Evolutionary conservation across 1,140 invertebrate genomes (phyloP).

Genomic region (Dysdera silvatica): DNA sequence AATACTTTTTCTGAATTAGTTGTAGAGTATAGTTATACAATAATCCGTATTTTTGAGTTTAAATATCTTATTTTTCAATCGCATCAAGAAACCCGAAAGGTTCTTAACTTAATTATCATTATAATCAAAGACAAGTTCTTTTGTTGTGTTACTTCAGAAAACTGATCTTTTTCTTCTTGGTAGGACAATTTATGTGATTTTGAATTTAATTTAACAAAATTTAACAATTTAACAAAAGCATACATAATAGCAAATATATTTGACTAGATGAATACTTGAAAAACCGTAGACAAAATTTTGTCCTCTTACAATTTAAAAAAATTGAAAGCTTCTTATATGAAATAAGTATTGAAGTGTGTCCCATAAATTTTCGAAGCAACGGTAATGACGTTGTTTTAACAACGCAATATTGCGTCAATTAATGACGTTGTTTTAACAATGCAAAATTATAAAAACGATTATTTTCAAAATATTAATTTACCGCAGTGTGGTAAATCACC

Average conservation of each 20-base stretch:
- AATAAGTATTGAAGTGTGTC: no score
- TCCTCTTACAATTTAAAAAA: no score
- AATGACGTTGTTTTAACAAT: neutral
- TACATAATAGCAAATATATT: neutral
- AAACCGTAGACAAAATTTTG: neutral
- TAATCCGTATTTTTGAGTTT: no score
- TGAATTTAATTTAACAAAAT: neutral
- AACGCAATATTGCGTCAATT: no score
- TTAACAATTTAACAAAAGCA: neutral
- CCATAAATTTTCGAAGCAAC: no score
- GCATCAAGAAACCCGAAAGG: no score
- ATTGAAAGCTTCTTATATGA: no score
- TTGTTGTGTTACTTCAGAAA: neutral
- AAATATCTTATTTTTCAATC: no score
- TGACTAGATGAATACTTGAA: neutral
- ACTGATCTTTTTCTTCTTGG: neutral
- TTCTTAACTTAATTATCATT: no score
- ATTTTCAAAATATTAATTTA: conserved; percentile 44
- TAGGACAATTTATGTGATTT: neutral
- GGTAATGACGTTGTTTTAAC: no score
- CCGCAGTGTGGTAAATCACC: conserved; percentile 74
- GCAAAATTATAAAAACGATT: neutral
- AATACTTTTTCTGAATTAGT: no score
- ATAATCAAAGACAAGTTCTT: neutral
- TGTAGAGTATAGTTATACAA: neutral